A percentile compares a stretch with the other conserved stretches of the same genome.
Evolutionary conservation across 2,888 invertebrate species (phyloP).

Genomic region (Yponomeuta malinellus): DNA sequence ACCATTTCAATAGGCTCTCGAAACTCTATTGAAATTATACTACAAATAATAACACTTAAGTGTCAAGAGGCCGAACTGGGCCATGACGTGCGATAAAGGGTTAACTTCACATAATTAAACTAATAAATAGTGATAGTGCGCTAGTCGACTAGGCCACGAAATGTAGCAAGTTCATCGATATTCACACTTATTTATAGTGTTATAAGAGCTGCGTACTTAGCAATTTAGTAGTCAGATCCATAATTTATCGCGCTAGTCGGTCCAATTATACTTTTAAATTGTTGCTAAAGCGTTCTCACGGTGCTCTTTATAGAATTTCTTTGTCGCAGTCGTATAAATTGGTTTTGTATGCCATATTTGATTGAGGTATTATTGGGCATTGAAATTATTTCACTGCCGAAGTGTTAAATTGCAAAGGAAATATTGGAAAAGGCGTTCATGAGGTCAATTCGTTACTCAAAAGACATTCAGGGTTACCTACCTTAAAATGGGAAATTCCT

Average conservation of each 20-base stretch:
- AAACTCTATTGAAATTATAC: neutral
- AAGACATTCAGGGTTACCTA: no score
- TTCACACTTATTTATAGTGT: neutral
- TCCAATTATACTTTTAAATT: neutral
- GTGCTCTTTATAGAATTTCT: neutral
- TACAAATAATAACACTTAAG: slow-evolving; percentile 2
- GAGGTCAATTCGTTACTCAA: no score
- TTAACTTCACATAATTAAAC: slow-evolving; percentile 2
- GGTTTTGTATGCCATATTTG: slow-evolving; percentile 1
- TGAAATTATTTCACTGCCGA: neutral
- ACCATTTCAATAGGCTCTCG: neutral
- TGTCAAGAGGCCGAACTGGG: neutral
- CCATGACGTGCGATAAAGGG: neutral
- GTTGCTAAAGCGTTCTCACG: neutral
- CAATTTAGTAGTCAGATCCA: neutral
- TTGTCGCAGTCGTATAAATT: neutral
- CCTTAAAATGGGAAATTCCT: no score
- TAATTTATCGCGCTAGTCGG: neutral
- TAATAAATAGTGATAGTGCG: neutral
- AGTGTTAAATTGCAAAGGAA: neutral
- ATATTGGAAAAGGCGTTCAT: no score
- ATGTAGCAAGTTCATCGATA: neutral
- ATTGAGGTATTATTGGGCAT: neutral
- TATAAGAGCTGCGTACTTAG: neutral
- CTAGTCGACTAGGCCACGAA: neutral